Base-by-base conservation (phyloP, 2,113 vertebrate species). In the Lepus europaeus region DNA sequence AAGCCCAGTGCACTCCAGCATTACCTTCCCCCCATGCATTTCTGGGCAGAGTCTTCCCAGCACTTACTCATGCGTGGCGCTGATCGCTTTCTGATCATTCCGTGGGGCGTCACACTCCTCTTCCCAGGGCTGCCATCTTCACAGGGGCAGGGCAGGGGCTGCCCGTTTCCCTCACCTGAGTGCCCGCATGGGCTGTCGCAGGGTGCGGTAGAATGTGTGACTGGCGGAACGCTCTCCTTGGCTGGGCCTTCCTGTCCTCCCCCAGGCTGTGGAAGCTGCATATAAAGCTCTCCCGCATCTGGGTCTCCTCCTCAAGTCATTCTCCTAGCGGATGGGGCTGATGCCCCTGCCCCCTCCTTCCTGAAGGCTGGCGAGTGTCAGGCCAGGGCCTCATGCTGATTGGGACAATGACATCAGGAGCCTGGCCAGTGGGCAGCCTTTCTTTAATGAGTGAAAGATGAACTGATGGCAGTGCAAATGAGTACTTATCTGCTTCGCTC, bases 391-490 rank as follows among this genome's bases (percentile, higher is more conserved):
- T 79, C 85, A 33, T 66, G 33, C 64, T 87, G 78, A 88, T 73
- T 90, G 81, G 19, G 56, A 79, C 79, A 81, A 83, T 76, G 90
- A 49, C 59, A 45, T 61, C 25, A 64, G 64, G 66, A 76, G 29
- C 93, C 69, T 96, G 92, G 49, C 73, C 27, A 25, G 61, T 85
- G 73, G 77, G 77, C 33, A 81, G 63, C 63, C 64, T 92, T 96
- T 90, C 95, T 25, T 89, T 68, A 93, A 77, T 56, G 33, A 94
- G 86, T 70, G 69, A 79, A 96, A 93, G 89, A 78, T 0, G 10
- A 90, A 84, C 76, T 22, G 45, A 45, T 89, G 63, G 36, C 90
- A 51, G 61, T 20, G 13, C 53, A 51, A 77, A 87, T 31, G 31
- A 73, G 73, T 49, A 29, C 85, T 82, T 93, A 81, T 89, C 69